Conservation (phyloP, 1,140 invertebrate species). For the Gonatopus flavifemur region DNA sequence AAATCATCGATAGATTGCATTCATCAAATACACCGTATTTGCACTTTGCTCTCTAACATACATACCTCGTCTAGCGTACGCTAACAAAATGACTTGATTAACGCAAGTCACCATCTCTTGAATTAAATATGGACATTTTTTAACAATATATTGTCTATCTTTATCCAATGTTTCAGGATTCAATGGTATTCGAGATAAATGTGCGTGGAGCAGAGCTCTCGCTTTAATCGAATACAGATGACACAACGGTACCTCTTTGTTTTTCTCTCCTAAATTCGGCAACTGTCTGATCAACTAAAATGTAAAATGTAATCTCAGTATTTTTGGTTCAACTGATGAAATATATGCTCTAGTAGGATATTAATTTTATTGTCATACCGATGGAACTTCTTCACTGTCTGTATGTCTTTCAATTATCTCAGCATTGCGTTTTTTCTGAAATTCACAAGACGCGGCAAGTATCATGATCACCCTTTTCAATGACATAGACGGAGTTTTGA, state of each 20-base stretch:
- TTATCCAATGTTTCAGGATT: slow-evolving; percentile 81
- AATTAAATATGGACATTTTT: slow-evolving; percentile 93
- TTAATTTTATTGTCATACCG: slow-evolving; percentile 61
- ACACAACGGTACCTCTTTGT: slow-evolving; percentile 91
- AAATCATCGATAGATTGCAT: background rate
- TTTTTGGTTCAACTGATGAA: too few species aligned
- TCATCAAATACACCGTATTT: slow-evolving; percentile 1
- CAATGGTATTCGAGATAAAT: slow-evolving; percentile 82
- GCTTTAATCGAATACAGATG: slow-evolving; percentile 97
- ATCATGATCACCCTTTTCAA: slow-evolving; percentile 96
- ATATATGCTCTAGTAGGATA: background rate
- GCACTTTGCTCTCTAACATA: slow-evolving; percentile 24
- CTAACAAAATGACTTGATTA: slow-evolving; percentile 89
- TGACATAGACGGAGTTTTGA: slow-evolving; percentile 93
- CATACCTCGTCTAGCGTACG: slow-evolving; percentile 85
- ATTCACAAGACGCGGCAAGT: slow-evolving; percentile 92
- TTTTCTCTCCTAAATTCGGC: slow-evolving; percentile 88
- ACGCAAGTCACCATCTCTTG: slow-evolving; percentile 97
- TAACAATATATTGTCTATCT: slow-evolving; percentile 85
- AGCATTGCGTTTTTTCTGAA: slow-evolving; percentile 90
- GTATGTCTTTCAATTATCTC: slow-evolving; percentile 91
- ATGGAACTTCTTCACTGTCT: slow-evolving; percentile 94
- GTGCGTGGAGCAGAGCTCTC: slow-evolving; percentile 90
- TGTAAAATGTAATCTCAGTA: background rate
- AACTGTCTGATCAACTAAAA: slow-evolving; percentile 86